Conservation (phyloP, 2,888 invertebrate species). For the Cataglyphis cursor region DNA sequence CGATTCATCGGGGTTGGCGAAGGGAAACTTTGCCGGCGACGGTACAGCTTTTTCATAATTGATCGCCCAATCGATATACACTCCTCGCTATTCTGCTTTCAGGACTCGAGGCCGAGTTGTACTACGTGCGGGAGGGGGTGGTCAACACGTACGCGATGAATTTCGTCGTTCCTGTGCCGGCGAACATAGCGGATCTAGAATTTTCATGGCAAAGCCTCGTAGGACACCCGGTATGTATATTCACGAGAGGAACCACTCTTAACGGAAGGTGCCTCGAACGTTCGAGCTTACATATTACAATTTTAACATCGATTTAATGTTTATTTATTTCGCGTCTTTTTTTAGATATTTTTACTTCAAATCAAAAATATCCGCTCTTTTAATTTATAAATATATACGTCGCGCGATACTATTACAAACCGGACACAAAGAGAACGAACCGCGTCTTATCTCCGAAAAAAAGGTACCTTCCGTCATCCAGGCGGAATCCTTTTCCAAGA, state of each 20-base stretch:
- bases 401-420: neutral
- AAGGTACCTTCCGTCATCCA: neutral
- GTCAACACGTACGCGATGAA: constrained; percentile 95
- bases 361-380: neutral
- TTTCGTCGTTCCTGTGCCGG: constrained; percentile 93
- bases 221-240: constrained; percentile 90
- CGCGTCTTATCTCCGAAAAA: neutral
- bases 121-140: constrained; percentile 94
- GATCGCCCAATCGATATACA: constrained; percentile 73
- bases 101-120: constrained; percentile 93
- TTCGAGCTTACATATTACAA: neutral
- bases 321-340: neutral
- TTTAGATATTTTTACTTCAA: neutral
- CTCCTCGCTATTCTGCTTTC: constrained; percentile 82
- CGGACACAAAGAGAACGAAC: neutral
- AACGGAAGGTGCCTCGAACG: neutral
- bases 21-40: constrained; percentile 63
- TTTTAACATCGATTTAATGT: neutral
- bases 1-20: constrained; percentile 60
- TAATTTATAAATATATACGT: neutral
- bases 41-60: constrained; percentile 71
- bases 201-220: constrained; percentile 95
- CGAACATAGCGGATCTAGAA: constrained; percentile 93
- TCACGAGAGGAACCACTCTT: neutral
- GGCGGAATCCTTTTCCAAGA: neutral